Evolutionary conservation across 2,113 vertebrate genomes (phyloP).

Genomic region (Montifringilla adamsi): DNA sequence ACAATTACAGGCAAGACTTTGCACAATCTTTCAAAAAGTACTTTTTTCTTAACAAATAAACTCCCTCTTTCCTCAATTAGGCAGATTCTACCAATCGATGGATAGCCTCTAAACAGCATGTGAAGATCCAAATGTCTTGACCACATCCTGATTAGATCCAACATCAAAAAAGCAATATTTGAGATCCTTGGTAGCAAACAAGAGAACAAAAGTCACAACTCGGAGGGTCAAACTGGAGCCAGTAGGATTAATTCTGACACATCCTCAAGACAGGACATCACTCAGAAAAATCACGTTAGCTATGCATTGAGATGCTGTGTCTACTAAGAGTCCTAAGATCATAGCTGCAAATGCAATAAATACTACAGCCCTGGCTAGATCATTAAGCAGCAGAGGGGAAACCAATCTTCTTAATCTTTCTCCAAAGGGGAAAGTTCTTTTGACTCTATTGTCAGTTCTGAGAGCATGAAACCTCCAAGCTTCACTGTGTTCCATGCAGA

Average conservation of each 20-base stretch:
- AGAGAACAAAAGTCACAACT: background rate
- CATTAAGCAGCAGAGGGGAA: background rate
- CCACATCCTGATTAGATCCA: background rate
- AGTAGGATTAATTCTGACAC: background rate
- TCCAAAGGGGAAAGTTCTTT: background rate
- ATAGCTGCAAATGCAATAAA: background rate
- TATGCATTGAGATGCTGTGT: background rate
- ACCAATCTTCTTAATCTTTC: background rate
- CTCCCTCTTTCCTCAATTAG: rapidly evolving
- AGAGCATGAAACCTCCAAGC: background rate
- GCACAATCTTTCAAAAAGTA: background rate
- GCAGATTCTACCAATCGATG: background rate
- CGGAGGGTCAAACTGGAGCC: background rate
- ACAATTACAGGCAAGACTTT: background rate
- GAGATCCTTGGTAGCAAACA: background rate
- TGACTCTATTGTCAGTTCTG: background rate
- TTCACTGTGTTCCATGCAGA: background rate
- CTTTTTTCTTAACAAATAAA: background rate
- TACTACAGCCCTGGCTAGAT: background rate
- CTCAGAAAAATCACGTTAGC: background rate
- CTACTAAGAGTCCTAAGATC: background rate
- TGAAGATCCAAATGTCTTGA: background rate
- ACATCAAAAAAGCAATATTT: background rate
- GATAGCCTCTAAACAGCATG: background rate
- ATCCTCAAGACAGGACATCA: background rate